Evolutionary conservation across 2,113 vertebrate genomes (phyloP), one percentile per base, ranked within the genome.

Genomic region (Dinomys branickii): DNA sequence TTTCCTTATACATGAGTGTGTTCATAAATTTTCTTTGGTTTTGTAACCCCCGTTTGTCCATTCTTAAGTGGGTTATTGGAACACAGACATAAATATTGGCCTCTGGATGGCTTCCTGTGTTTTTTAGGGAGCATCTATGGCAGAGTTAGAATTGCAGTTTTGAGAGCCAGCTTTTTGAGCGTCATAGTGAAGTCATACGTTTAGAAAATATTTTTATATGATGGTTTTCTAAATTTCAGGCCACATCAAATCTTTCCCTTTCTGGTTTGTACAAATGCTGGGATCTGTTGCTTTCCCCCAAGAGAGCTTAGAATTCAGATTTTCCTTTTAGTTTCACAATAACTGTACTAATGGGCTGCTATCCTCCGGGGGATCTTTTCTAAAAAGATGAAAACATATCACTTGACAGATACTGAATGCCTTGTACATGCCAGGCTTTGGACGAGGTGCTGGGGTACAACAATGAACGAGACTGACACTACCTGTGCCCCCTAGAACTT

Each of bases 261-360:
- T 77, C 65, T 87, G 52, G 59, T 78, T 93, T 94, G 28, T 52
- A 44, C 82, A 41, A 90, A 47, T 95, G 54, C 61, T 54, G 54
- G 81, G 38, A 69, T 93, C 75, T 87, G n/a, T 87, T 63, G 33
- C 75, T 59, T 91, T 78, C 58, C 91, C 22, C 17, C 54, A 75
- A 93, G 44, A 17, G 26, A 19, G 24, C 44, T 89, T 85, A 73
- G 12, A 83, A 88, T 85, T 85, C 22, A 16, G 19, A 58, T 88
- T 81, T 89, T 93, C 54, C 47, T 89, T 89, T 82, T 87, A 67
- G 75, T 90, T 95, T 28, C 22, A 54, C 67, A 95, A 59, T 89
- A 52, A 35, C 24, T n/a, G 80, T 77, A 41, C 22, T 41, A 5
- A 88, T 47, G 86, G 35, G 85, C 30, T 67, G 44, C 28, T 86